Base-by-base conservation (phyloP, 2,113 vertebrate genomes). In the Sinocyclocheilus rhinocerous region DNA sequence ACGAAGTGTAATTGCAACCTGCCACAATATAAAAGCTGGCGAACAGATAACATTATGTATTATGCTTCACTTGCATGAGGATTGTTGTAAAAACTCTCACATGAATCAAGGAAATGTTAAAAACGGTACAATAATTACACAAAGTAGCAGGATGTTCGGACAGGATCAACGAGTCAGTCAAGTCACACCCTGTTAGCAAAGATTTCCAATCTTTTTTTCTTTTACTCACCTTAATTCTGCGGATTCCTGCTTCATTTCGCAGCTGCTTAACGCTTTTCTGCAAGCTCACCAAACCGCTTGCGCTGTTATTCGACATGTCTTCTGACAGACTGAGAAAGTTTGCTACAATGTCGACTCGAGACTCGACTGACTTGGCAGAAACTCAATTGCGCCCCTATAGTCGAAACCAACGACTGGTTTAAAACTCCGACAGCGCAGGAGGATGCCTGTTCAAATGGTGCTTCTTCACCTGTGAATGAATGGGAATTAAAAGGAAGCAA, bases 181-280 rank as follows among this genome's bases (percentile, higher is more conserved):
- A 86, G 87, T 79, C 84, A 87, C 87, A 85, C 85, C 85, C 88
- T 79, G 42, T 48, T 52, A 42, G 45, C 52, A 63, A 63, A 50
- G 20, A 52, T 69, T 80, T 76, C 59, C 39, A 52, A n/a, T 33
- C n/a, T 65, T 59, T 87, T 20, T n/a, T 15, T 20, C 45, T 42
- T 24, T 6, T 13, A 7, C 89, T 77, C 79, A 92, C 91, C 90
- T 89, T 92, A 20, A 92, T 88, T 73, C 91, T 76, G 18, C 85
- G 83, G 50, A 91, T 65, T 8, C 83, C 84, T 11, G 90, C 90
- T 65, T 92, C 91, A n/a, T 86, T 39, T 22, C 90, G 88, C 15
- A 92, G 89, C 48, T 92, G 91, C 50, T 90, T 89, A 18, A 92
- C 91, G 55, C 73, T 86, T 88, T 87, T 92, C 45, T 90, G 91